Evolutionary conservation across 2,888 invertebrate genomes (phyloP), one percentile per base, ranked within the genome.

Genomic region (Nomada hirtipes): DNA sequence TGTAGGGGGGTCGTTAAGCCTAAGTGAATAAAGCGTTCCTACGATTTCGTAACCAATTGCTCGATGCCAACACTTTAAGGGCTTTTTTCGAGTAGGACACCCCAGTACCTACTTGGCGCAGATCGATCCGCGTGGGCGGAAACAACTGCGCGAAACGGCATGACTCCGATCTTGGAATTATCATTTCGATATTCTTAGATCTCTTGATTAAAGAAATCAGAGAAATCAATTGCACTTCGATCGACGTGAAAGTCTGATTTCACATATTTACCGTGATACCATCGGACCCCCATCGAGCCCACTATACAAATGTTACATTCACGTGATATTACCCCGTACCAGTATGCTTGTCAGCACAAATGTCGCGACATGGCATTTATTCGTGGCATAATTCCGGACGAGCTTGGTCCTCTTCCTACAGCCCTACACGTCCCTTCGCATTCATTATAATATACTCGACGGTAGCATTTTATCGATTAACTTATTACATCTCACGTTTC

Each of bases 81-180:
- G 36, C 60, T 64, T 42, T 63, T 57, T 71, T 59, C 52, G 73
- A 73, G 60, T 71, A 69, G 36, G 4, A 36, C 55, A 26, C 23
- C 55, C 50, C 55, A 18, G 57, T 81, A 81, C 76, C 73, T 67
- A 76, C 71, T 76, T 79, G 26, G 72, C 70, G 69, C 79, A 77
- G 85, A 82, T 85, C 83, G 83, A 85, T 84, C 74, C 64, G 68
- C 36, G 63, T 76, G 76, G 83, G 74, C 82, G 79, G 73, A 85
- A 82, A 76, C 79, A 79, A 85, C 77, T 82, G 72, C 75, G 69
- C 85, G 79, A 75, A 73, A 76, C 50, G 63, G 55, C 47, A 63
- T 68, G 3, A 68, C 60, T 50, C 72, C 63, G 74, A 81, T 80
- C 80, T 75, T 60, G 44, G 50, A 50, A 68, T 11, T 52, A 75